Evolutionary conservation across 2,888 invertebrate genomes (phyloP).

Genomic region (Axea sp.): DNA sequence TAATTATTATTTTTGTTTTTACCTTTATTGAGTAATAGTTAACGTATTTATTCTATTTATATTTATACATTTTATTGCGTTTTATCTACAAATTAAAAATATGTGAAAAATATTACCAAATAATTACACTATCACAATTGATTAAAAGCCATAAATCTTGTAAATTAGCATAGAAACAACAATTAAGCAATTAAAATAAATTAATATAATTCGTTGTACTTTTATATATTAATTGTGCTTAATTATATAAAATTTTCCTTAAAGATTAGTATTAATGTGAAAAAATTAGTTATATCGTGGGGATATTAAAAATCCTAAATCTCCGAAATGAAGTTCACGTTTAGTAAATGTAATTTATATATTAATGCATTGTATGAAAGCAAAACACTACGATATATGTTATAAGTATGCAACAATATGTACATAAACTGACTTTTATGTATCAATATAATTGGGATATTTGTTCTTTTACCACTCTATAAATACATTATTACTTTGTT

Average conservation of each 20-base stretch:
- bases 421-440: conserved; percentile 1
- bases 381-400: background rate
- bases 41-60: no score
- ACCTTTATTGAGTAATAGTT: no score
- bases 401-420: conserved; percentile 1
- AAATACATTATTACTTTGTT: no score
- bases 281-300: background rate
- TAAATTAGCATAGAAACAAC: no score
- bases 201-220: conserved; percentile 35
- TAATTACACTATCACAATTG: no score
- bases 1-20: no score
- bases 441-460: background rate
- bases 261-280: conserved; percentile 4
- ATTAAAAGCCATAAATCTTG: no score
- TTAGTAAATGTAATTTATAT: conserved; percentile 2
- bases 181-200: no score
- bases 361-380: background rate
- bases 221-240: conserved; percentile 3
- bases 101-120: no score
- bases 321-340: background rate
- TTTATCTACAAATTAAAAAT: no score
- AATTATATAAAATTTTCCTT: conserved; percentile 2
- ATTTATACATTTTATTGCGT: no score
- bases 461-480: no score
- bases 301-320: background rate